Evolutionary conservation across 2,888 invertebrate species (phyloP).

Genomic region (Acanthoscelides obtectus): DNA sequence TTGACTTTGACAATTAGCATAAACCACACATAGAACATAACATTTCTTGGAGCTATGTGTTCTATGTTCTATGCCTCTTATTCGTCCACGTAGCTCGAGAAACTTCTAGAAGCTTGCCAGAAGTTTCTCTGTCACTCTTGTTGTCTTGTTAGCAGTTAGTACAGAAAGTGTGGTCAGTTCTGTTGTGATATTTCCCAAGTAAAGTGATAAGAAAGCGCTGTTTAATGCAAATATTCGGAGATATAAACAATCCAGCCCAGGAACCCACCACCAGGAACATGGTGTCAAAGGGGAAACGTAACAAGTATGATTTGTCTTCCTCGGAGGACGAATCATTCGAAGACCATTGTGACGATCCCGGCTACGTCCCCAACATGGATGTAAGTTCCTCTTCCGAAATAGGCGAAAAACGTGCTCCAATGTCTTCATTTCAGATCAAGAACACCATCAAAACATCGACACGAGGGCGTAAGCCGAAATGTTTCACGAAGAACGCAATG

Average conservation of each 20-base stretch:
- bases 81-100: too few species aligned
- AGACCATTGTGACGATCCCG: background rate
- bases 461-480: constrained; percentile 40
- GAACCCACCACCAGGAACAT: background rate
- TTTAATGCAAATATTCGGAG: background rate
- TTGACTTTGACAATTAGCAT: too few species aligned
- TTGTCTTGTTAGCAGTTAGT: background rate
- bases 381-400: background rate
- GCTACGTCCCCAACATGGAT: background rate
- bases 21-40: too few species aligned
- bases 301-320: background rate
- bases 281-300: background rate
- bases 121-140: background rate
- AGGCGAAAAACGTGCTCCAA: background rate
- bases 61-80: too few species aligned
- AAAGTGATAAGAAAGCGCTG: background rate
- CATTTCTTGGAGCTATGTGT: too few species aligned
- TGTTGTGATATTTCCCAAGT: background rate
- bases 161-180: background rate
- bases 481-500: constrained; percentile 54
- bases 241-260: background rate
- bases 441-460: constrained; percentile 15
- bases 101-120: background rate
- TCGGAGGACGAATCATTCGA: background rate
- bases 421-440: background rate